Evolutionary conservation across 92 coral and sea anemone species (phyloP).

Genomic region (Siderastrea radians): DNA sequence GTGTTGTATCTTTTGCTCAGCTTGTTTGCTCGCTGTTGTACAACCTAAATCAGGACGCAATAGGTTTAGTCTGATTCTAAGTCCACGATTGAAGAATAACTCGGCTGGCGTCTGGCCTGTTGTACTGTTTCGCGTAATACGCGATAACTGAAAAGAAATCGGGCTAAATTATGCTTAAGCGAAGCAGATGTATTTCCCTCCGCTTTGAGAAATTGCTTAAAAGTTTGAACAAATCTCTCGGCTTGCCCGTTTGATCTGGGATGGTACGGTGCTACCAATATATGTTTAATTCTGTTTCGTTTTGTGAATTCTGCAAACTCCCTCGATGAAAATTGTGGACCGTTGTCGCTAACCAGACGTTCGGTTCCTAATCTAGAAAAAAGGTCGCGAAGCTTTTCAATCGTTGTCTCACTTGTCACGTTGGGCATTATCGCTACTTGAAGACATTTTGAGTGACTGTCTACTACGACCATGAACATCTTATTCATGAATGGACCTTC

Average conservation of each 20-base stretch:
- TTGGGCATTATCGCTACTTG: conserved; percentile 37
- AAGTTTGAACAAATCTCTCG: conserved; percentile 62
- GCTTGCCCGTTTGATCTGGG: conserved; percentile 68
- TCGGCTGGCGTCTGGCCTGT: conserved; percentile 74
- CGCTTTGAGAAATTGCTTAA: conserved; percentile 41
- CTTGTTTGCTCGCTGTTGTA: conserved; percentile 33
- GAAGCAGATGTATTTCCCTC: conserved; percentile 27
- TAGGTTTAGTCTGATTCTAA: conserved; percentile 35
- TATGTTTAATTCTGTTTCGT: conserved; percentile 25
- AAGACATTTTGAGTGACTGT: conserved; percentile 41
- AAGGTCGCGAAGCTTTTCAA: conserved; percentile 31
- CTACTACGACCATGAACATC: conserved; percentile 28
- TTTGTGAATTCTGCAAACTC: conserved; percentile 28
- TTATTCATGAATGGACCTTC: conserved; percentile 32
- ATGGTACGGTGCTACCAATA: conserved; percentile 23
- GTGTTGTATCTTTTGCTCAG: conserved; percentile 37
- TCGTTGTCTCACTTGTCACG: conserved; percentile 7
- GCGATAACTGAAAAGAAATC: conserved; percentile 48
- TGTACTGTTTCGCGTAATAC: conserved; percentile 43
- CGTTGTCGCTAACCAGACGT: conserved; percentile 43
- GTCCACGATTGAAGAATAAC: conserved; percentile 48
- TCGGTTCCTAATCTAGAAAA: conserved; percentile 43
- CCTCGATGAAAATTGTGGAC: conserved; percentile 18
- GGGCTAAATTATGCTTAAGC: conserved; percentile 26
- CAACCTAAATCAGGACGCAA: conserved; percentile 43